Conservation (phyloP, 2,888 invertebrate genomes). For the Troides helena region DNA sequence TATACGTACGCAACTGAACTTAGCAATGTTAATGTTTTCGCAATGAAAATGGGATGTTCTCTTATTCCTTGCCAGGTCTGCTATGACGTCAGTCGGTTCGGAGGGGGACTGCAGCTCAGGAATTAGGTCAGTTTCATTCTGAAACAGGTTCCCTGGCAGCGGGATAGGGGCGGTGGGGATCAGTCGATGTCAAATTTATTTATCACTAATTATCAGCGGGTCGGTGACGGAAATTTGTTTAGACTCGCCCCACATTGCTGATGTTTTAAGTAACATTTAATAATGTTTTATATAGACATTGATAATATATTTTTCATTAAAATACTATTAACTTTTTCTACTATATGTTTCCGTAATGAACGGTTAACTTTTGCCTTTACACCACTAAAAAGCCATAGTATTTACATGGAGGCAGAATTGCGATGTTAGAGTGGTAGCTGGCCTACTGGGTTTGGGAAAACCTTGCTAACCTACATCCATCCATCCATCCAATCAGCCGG, state of each 20-base stretch:
- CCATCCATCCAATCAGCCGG: too few relatives aligned
- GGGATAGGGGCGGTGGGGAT: slow-evolving; percentile 46
- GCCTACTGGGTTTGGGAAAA: too few relatives aligned
- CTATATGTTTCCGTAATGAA: too few relatives aligned
- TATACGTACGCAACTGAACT: slow-evolving; percentile 30
- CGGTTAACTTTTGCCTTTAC: too few relatives aligned
- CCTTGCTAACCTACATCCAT: too few relatives aligned
- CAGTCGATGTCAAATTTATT: slow-evolving; percentile 56
- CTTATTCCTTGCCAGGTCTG: slow-evolving; percentile 49
- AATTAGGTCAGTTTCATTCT: slow-evolving; percentile 85
- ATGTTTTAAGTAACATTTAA: too few relatives aligned
- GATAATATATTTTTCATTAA: too few relatives aligned
- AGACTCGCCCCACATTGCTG: neutral
- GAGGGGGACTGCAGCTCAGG: slow-evolving; percentile 70
- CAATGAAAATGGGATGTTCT: slow-evolving; percentile 49
- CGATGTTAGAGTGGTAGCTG: too few relatives aligned
- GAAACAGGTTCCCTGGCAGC: slow-evolving; percentile 72
- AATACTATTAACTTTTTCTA: too few relatives aligned
- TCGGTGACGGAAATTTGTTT: slow-evolving; percentile 5
- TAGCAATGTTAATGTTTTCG: slow-evolving; percentile 37
- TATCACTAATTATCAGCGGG: slow-evolving; percentile 45
- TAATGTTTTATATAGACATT: too few relatives aligned
- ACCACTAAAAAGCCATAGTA: too few relatives aligned
- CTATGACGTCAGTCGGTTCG: slow-evolving; percentile 80
- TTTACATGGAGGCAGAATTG: too few relatives aligned